Conservation (phyloP, 1,140 invertebrate species). For the Laodelphax striatellus region DNA sequence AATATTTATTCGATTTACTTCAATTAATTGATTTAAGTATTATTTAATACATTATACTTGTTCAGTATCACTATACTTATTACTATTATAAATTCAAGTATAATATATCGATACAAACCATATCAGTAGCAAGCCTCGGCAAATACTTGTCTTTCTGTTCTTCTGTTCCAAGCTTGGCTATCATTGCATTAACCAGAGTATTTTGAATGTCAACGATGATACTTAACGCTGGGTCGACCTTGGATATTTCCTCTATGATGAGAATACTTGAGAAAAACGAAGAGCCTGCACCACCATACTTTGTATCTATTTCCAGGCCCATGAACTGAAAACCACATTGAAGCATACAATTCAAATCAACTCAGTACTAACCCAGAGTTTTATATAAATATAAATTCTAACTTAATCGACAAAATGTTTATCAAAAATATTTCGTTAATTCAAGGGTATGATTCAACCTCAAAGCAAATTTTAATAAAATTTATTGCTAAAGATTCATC, state of each 20-base stretch:
- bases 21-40: no score
- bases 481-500: no score
- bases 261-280: constrained; percentile 83
- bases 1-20: no score
- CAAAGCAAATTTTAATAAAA: background rate
- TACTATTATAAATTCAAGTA: no score
- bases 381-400: background rate
- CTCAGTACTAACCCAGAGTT: background rate
- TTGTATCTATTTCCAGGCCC: constrained; percentile 79
- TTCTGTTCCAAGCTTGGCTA: constrained; percentile 69
- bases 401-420: background rate
- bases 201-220: constrained; percentile 89
- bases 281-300: constrained; percentile 78
- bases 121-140: constrained; percentile 64
- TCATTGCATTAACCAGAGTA: constrained; percentile 78
- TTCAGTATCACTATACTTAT: no score
- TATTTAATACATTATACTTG: no score
- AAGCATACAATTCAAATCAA: background rate
- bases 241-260: constrained; percentile 86
- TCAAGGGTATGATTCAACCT: background rate
- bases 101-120: no score
- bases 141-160: constrained; percentile 83
- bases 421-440: background rate
- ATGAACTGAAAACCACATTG: constrained; percentile 44
- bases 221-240: constrained; percentile 79